Evolutionary conservation across 2,888 invertebrate genomes (phyloP), one percentile per base, ranked within the genome.

Genomic region (Mimas tiliae): DNA sequence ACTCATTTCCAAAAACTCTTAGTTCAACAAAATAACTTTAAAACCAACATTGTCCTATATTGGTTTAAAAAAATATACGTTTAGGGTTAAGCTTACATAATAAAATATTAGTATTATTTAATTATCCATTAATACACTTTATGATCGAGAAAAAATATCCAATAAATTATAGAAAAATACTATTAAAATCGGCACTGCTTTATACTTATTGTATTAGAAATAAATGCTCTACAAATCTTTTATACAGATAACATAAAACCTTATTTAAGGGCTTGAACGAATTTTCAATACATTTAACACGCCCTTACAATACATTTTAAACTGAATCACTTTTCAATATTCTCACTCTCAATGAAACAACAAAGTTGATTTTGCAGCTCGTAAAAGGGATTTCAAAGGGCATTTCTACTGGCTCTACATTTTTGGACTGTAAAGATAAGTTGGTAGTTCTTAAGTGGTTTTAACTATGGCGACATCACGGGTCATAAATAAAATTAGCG

Each of bases 401-500:
- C 1, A 7, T 21, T 21, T 63, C 9, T 48, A 48, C n/a, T 7
- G 33, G n/a, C 14, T 16, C 1, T 48, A 6, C 3, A 33, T 50
- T 48, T 16, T 50, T 9, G 33, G 27, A 48, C 33, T 48, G 33
- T 63, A 12, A 47, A 47, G 16, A 6, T 34, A 45, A 34, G 2
- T 38, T 47, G 21, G 66, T 63, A 2, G 14, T 82, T 74, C 80
- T 83, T 62, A 38, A 74, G 72, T 74, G 72, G 81, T 78, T 80
- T 83, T 80, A 79, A 77, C 86, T 82, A 79, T 73, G 71, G 80
- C 76, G 79, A 79, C 79, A 85, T 87, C 87, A 92, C 87, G 92
- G 85, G 77, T 81, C 91, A 91, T 93, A 93, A 93, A 93, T 93
- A 87, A 89, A 91, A 91, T 91, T 92, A 85, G 64, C 50, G 86